Evolutionary conservation across 2,113 vertebrate genomes (phyloP), one percentile per base, ranked within the genome.

Genomic region (Fulica atra): DNA sequence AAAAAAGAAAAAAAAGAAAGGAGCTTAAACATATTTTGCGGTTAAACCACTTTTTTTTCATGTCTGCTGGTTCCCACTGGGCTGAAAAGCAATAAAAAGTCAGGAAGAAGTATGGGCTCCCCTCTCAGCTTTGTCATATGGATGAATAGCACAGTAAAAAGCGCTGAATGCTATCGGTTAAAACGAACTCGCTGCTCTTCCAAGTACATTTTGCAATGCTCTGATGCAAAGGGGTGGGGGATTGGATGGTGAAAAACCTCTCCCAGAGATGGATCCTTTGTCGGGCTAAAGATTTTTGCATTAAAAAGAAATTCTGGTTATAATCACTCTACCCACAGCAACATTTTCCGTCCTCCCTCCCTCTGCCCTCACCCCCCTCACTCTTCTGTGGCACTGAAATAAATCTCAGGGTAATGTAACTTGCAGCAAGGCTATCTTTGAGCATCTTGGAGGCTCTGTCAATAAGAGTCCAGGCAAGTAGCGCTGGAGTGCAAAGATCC

Each of bases 71-170:
- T 97, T 98, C 98, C 98, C 98, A 98, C 96, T 98, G 97, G 97
- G 97, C 97, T 97, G 97, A 95, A 98, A 98, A 98, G 97, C 97
- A 98, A 98, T 98, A 98, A 97, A 98, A 98, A 98, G 98, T 98
- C 98, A 98, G 93, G 96, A 98, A 98, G 98, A 98, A 97, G 97
- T 97, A 98, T 98, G 94, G 97, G 95, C 93, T 98, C 92, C 97
- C 97, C 95, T 98, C 97, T 96, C 96, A 95, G 95, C 95, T 98
- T 98, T 98, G 98, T 98, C 98, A 98, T 95, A 50, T 97, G 97
- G 98, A 98, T 95, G 81, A 98, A 98, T 98, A 97, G 97, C 97
- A 95, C 97, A 68, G 79, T 97, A 97, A 98, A 98, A 97, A 95
- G 70, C n/a, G 6, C 96, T 97, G 98, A 98, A 97, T 96, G 97